Evolutionary conservation across 1,140 invertebrate genomes (phyloP), one percentile per base, ranked within the genome.

Genomic region (Meloidogyne chitwoodi): DNA sequence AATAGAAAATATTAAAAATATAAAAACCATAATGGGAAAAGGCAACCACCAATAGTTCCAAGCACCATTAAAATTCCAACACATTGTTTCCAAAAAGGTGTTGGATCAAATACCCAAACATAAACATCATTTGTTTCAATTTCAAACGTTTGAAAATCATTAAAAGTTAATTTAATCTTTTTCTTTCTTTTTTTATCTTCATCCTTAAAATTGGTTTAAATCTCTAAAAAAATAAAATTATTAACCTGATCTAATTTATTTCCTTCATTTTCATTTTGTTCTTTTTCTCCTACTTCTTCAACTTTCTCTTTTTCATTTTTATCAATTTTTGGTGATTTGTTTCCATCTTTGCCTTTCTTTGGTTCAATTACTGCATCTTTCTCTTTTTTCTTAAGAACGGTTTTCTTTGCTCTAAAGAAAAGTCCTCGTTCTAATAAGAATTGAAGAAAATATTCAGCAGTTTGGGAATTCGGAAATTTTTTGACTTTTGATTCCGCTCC

Each of bases 31-130:
- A 99, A 88, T 19, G 96, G 96, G 89, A 98, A 99, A 79, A 99
- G 90, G 89, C 96, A 99, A 38, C 98, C 91, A n/a, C 91, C 93
- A 83, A 98, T 95, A 65, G 93, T 93, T 56, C 93, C 95, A 68
- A 98, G 88, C 26, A 99, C 93, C 76, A 98, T 90, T 0, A 95
- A 89, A 29, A 92, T 91, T 67, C 96, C 96, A 85, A 95, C 93
- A 79, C 98, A 90, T 92, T 95, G 98, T 86, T 97, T 97, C 89
- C 94, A 94, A 76, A 95, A 91, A 12, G 95, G 94, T 83, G 96
- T 94, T 5, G 96, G 96, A 88, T 99, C 96, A 89, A 97, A 99
- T 74, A 99, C 93, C 97, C 97, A 99, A 19, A 99, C 96, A 89
- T 98, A 99, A 3, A 96, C 93, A 87, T 90, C 83, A 14, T 85